A percentile compares a stretch with the other conserved stretches of the same genome.
phyloP scores from a whole-genome alignment of 2,797 vertebrate species.

The Rallus crepitans region DNA sequence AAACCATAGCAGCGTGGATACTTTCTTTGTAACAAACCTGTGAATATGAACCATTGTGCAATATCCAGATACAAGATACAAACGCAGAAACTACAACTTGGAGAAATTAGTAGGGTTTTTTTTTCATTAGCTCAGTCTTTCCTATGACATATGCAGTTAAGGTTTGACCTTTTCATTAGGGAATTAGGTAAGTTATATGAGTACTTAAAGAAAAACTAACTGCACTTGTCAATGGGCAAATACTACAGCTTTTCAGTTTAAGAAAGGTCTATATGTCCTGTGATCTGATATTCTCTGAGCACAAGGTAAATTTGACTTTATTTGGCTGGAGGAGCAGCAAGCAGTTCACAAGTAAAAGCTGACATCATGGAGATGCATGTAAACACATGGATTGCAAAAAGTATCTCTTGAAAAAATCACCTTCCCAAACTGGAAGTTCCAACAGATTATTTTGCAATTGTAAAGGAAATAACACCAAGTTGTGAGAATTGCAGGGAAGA shows the following conservation, averaged over 20 bases:
- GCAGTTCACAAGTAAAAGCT: neutral
- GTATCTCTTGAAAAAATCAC: neutral
- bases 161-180: neutral
- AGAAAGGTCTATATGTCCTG: neutral
- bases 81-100: neutral
- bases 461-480: neutral
- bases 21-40: neutral
- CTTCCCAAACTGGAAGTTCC: neutral
- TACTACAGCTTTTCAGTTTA: neutral
- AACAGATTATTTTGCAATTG: neutral
- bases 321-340: neutral
- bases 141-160: neutral
- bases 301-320: neutral
- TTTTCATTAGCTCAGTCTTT: neutral
- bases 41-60: neutral
- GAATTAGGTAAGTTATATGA: neutral
- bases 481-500: neutral
- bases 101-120: neutral
- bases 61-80: neutral
- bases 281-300: neutral
- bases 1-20: neutral
- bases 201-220: neutral
- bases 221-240: neutral
- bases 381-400: neutral
- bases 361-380: neutral